A percentile compares a stretch with the other conserved stretches of the same genome.
Evolutionary conservation across 2,797 vertebrate species (phyloP).

Genomic region (Propithecus perrieri): DNA sequence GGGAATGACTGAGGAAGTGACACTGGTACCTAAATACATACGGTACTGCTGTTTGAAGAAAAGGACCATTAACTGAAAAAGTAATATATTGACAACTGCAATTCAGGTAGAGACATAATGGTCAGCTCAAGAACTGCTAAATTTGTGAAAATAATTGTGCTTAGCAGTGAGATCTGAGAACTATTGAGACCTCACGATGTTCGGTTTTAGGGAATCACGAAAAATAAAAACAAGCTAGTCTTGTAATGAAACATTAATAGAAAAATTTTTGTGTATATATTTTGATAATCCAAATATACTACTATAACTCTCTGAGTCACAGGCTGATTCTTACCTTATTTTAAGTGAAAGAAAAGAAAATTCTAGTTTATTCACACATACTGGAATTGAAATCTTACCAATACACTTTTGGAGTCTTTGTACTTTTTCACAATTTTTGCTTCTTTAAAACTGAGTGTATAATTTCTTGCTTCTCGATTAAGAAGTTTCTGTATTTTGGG

Average conservation of each 20-base stretch:
- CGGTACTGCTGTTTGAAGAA: neutral
- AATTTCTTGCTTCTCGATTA: slow-evolving; percentile 84
- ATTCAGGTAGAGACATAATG: neutral
- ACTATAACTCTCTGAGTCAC: neutral
- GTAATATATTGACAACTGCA: neutral
- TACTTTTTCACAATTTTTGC: slow-evolving; percentile 89
- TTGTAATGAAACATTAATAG: neutral
- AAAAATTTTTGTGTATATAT: neutral
- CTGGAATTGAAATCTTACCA: slow-evolving; percentile 89
- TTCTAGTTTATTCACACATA: neutral
- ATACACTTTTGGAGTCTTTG: slow-evolving; percentile 86
- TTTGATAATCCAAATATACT: slow-evolving; percentile 16
- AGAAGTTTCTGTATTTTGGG: slow-evolving; percentile 88
- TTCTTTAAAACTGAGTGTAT: slow-evolving; percentile 89
- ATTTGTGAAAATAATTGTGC: slow-evolving; percentile 31
- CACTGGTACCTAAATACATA: neutral
- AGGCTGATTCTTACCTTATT: neutral
- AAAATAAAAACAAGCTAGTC: neutral
- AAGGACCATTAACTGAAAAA: neutral
- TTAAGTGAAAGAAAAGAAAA: slow-evolving; percentile 22
- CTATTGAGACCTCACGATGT: neutral
- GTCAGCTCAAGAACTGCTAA: slow-evolving; percentile 21
- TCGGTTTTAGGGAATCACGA: neutral
- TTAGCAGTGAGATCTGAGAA: slow-evolving; percentile 30
- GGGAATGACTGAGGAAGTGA: neutral